Conservation (phyloP, 2,113 vertebrate species). For the Gobio gobio region DNA sequence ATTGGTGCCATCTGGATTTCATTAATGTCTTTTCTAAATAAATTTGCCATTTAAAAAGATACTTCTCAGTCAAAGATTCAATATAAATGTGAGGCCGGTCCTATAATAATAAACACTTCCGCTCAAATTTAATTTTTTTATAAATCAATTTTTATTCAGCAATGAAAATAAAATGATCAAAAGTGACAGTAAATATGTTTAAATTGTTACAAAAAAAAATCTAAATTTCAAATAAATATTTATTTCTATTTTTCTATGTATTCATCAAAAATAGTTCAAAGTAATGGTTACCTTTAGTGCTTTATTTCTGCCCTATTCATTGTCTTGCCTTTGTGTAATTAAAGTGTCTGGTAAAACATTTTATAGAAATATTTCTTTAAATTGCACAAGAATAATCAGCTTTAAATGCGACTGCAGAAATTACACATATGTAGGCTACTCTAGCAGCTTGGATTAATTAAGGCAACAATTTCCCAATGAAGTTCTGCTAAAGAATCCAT, state of each 20-base stretch:
- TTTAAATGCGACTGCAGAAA: not conserved
- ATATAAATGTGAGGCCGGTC: not conserved
- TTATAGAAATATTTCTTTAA: not conserved
- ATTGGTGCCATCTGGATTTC: not conserved
- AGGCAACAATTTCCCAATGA: not conserved
- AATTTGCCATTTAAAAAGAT: not conserved
- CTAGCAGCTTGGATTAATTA: constrained; percentile 2
- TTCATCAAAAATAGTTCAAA: too few species aligned
- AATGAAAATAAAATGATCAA: too few species aligned
- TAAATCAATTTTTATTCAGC: too few species aligned
- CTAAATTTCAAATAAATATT: too few species aligned
- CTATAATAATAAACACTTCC: too few species aligned
- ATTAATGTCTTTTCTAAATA: not conserved
- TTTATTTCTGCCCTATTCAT: not conserved
- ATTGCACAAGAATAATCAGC: not conserved
- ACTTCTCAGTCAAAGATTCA: not conserved
- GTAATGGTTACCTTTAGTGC: not conserved
- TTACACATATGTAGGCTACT: not conserved
- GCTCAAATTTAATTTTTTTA: too few species aligned
- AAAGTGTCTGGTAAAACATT: not conserved
- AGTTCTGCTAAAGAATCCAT: not conserved
- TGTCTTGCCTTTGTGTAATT: not conserved
- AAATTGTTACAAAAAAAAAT: too few species aligned
- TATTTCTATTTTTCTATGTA: too few species aligned
- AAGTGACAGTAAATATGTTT: too few species aligned